A percentile compares a stretch with the other conserved stretches of the same genome.
Conservation (phyloP, 2,797 vertebrate species). For the Babyrousa celebensis region DNA sequence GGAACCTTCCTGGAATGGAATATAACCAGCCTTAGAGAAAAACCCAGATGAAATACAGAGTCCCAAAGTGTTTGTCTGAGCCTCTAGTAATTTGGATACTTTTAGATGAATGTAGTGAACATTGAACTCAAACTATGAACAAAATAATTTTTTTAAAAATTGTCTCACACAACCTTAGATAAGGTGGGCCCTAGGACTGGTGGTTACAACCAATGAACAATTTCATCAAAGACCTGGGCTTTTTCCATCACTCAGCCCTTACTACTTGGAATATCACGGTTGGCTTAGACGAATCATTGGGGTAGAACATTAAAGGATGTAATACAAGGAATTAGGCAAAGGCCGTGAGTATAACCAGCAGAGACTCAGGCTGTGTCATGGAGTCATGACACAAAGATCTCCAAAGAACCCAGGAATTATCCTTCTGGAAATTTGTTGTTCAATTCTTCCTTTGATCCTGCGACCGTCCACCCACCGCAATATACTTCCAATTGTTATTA, state of each 20-base stretch:
- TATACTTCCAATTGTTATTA: not conserved
- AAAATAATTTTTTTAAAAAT: not conserved
- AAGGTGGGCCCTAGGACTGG: not conserved
- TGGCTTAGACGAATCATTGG: not conserved
- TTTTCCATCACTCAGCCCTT: not conserved
- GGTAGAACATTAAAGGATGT: not conserved
- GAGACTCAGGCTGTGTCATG: not conserved
- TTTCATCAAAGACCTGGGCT: not conserved
- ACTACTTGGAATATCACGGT: not conserved
- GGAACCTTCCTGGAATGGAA: not conserved
- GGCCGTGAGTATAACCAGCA: not conserved
- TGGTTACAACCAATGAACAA: not conserved
- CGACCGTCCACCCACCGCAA: not conserved
- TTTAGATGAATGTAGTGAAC: constrained; percentile 13
- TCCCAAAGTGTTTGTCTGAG: not conserved
- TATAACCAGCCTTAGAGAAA: not conserved
- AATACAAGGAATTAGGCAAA: not conserved
- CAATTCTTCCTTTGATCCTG: not conserved
- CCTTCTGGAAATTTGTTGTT: not conserved
- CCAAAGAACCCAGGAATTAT: not conserved
- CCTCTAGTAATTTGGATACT: not conserved
- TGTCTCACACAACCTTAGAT: not conserved
- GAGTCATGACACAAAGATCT: not conserved
- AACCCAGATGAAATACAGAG: not conserved
- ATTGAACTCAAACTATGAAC: constrained; percentile 41